Percentiles rank a stretch among this genome's conserved stretches.
These are phyloP conservation scores for Saccostrea glomerata DNA, from an alignment of 1,140 invertebrate genomes.

Conservation along the genomic window DNA sequence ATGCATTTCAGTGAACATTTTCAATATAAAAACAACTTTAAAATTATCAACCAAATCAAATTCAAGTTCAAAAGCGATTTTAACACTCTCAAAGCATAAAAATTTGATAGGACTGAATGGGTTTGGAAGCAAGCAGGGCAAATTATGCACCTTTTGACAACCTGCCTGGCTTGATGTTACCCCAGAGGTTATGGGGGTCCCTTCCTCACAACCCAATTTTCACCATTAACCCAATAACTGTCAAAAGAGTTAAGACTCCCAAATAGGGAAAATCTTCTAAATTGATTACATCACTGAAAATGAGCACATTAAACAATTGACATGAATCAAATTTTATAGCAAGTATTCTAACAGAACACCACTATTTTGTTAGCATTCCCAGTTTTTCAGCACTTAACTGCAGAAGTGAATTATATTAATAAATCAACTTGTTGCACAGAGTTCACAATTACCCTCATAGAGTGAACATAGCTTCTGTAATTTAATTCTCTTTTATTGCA, in stretches of 20 bases:
- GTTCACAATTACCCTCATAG: slow-evolving; percentile 25
- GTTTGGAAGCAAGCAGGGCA: slow-evolving; percentile 23
- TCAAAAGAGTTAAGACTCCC: slow-evolving; percentile 27
- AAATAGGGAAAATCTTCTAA: slow-evolving; percentile 36
- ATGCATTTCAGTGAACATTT: slow-evolving; percentile 3
- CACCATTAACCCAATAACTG: slow-evolving; percentile 34
- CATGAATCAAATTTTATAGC: slow-evolving; percentile 38
- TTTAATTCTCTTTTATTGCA: slow-evolving; percentile 15
- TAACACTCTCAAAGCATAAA: slow-evolving; percentile 26
- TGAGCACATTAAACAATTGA: slow-evolving; percentile 28
- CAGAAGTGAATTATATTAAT: slow-evolving; percentile 31
- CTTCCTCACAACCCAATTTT: slow-evolving; percentile 35
- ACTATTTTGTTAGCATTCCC: slow-evolving; percentile 21
- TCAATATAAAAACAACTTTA: slow-evolving; percentile 19
- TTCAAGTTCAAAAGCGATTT: slow-evolving; percentile 31
- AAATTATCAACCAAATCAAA: slow-evolving; percentile 33
- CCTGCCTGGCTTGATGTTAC: slow-evolving; percentile 34
- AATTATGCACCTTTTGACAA: slow-evolving; percentile 34
- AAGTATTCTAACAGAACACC: slow-evolving; percentile 20
- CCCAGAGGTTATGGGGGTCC: slow-evolving; percentile 13
- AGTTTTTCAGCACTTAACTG: slow-evolving; percentile 33
- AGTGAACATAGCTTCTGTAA: slow-evolving; percentile 3
- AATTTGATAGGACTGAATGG: slow-evolving; percentile 34
- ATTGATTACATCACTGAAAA: slow-evolving; percentile 25
- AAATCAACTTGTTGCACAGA: slow-evolving; percentile 30